These are phyloP conservation scores for Penelope pileata DNA, from an alignment of 2,113 vertebrate species.

Conservation along the genomic window DNA sequence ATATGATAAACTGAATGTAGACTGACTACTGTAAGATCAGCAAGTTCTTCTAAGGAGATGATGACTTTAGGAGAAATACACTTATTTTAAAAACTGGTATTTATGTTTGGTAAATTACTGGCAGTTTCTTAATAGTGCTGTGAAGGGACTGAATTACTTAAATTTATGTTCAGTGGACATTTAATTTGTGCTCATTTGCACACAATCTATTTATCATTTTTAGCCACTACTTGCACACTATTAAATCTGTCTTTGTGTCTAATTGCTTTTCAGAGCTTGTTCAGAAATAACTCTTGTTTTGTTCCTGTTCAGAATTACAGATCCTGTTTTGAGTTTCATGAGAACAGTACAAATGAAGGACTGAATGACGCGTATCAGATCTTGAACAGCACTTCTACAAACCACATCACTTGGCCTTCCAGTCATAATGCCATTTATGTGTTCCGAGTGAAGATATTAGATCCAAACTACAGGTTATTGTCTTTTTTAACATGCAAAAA, in stretches of 20 bases:
- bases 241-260: neutral
- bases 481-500: neutral
- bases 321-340: conserved; percentile 53
- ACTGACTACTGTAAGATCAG: neutral
- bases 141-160: neutral
- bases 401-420: conserved; percentile 43
- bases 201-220: neutral
- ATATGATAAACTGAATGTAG: neutral
- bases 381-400: conserved; percentile 62
- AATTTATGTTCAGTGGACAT: neutral
- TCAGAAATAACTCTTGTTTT: neutral
- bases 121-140: neutral
- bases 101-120: neutral
- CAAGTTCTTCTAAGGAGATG: neutral
- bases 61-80: neutral
- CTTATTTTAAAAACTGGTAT: neutral
- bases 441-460: conserved; percentile 61
- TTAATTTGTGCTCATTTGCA: neutral
- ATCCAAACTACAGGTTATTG: conserved; percentile 68
- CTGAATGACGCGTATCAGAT: conserved; percentile 65
- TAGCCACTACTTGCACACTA: neutral
- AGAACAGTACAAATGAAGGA: conserved; percentile 36
- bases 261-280: neutral
- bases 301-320: conserved; percentile 67
- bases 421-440: conserved; percentile 43